phyloP scores from a whole-genome alignment of 2,888 invertebrate genomes.

The Litoditis marina region DNA sequence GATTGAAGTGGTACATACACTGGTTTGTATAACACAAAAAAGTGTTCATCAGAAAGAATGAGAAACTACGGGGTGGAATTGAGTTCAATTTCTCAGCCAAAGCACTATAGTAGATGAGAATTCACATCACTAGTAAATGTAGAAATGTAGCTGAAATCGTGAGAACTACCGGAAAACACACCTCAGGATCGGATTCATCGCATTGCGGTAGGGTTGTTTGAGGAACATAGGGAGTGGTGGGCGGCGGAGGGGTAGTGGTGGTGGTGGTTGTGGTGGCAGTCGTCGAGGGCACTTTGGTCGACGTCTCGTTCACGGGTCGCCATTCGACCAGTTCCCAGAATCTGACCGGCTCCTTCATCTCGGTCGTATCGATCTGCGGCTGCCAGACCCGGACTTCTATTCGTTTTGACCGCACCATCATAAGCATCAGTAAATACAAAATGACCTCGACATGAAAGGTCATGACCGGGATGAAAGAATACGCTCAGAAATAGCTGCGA shows the following conservation, averaged over 20 bases:
- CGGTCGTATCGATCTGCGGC: conserved; percentile 15
- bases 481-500: too few species aligned
- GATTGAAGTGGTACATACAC: too few species aligned
- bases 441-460: too few species aligned
- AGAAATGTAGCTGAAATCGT: background rate
- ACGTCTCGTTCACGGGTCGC: conserved; percentile 8
- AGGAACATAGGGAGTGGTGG: conserved; percentile 22
- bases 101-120: too few species aligned
- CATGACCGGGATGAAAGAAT: background rate
- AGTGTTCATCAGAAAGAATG: too few species aligned
- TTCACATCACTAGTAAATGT: background rate
- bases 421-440: too few species aligned
- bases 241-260: background rate
- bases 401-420: too few species aligned
- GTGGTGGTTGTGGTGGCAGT: conserved; percentile 15
- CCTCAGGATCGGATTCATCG: conserved; percentile 34
- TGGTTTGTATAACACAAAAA: too few species aligned
- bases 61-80: too few species aligned
- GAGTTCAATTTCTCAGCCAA: too few species aligned
- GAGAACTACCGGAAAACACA: background rate
- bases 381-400: conserved; percentile 21
- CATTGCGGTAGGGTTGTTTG: conserved; percentile 19
- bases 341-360: conserved; percentile 25
- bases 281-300: conserved; percentile 19
- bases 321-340: conserved; percentile 43